phyloP scores from a whole-genome alignment of 2,888 invertebrate genomes.

The Cryptophagus acutangulus region DNA sequence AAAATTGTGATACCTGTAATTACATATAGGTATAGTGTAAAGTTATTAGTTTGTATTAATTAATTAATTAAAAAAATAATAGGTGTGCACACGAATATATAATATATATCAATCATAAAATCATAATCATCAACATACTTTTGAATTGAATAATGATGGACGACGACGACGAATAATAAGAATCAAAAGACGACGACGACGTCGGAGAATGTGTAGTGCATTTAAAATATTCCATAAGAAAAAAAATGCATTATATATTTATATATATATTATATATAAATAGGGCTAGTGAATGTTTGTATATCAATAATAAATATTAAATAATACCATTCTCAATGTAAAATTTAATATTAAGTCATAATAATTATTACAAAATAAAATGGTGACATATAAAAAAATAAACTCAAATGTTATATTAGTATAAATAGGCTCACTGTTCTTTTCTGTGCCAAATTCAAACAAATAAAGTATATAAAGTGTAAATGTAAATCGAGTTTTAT shows the following conservation, averaged over 20 bases:
- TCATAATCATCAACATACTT: too few species aligned
- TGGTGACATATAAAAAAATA: too few species aligned
- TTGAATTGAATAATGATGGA: too few species aligned
- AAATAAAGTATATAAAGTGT: constrained; percentile 43
- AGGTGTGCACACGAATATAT: constrained; percentile 23
- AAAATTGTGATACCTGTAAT: constrained; percentile 42
- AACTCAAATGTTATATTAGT: constrained; percentile 42
- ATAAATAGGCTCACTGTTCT: constrained; percentile 49
- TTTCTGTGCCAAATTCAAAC: constrained; percentile 50
- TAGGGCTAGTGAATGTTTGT: constrained; percentile 49
- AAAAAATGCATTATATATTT: too few species aligned
- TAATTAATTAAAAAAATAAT: too few species aligned
- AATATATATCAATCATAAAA: too few species aligned
- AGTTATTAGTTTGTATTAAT: constrained; percentile 26
- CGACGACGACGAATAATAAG: too few species aligned
- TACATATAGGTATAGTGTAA: constrained; percentile 36
- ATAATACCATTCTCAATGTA: constrained; percentile 45
- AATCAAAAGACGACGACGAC: too few species aligned
- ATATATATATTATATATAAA: too few species aligned
- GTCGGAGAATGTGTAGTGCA: constrained; percentile 36
- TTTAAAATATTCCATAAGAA: constrained; percentile 46
- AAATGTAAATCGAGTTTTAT: constrained; percentile 8
- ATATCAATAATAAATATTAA: too few species aligned
- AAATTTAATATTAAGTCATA: constrained; percentile 41
- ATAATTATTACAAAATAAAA: constrained; percentile 35